Percentiles rank a stretch among this genome's conserved stretches.
Evolutionary conservation across 2,888 invertebrate genomes (phyloP).

Genomic region (Mythimna ferrago): DNA sequence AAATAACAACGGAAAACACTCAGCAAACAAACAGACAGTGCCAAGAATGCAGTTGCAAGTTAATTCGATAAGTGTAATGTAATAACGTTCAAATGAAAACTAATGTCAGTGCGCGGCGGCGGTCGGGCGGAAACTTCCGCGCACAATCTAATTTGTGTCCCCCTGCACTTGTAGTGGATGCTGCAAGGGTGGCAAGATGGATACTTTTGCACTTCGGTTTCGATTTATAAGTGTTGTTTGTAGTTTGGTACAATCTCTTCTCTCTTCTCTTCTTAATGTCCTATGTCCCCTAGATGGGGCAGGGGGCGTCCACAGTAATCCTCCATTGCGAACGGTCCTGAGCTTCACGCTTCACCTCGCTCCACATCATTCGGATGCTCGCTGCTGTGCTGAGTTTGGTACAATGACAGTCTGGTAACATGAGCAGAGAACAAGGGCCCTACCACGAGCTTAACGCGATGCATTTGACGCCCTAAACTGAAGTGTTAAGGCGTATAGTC

Average conservation of each 20-base stretch:
- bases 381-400: too few species aligned
- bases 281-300: too few species aligned
- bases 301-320: too few species aligned
- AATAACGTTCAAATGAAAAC: constrained; percentile 85
- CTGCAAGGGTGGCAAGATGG: constrained; percentile 26
- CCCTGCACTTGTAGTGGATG: constrained; percentile 59
- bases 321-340: too few species aligned
- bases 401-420: neutral
- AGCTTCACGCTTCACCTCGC: too few species aligned
- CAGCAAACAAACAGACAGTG: constrained; percentile 39
- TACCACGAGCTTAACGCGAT: too few species aligned
- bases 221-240: neutral
- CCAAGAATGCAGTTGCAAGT: constrained; percentile 57
- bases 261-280: too few species aligned
- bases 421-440: too few species aligned
- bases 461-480: too few species aligned
- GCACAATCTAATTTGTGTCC: constrained; percentile 84
- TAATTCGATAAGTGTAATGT: constrained; percentile 77
- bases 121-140: constrained; percentile 78
- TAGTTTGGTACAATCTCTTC: neutral
- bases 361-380: too few species aligned
- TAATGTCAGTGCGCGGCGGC: constrained; percentile 78
- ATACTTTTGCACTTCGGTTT: constrained; percentile 8
- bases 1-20: constrained; percentile 1
- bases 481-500: too few species aligned